Percentiles rank a stretch among this genome's conserved stretches.
phyloP scores from a whole-genome alignment of 2,888 invertebrate genomes.

The Aelia acuminata region DNA sequence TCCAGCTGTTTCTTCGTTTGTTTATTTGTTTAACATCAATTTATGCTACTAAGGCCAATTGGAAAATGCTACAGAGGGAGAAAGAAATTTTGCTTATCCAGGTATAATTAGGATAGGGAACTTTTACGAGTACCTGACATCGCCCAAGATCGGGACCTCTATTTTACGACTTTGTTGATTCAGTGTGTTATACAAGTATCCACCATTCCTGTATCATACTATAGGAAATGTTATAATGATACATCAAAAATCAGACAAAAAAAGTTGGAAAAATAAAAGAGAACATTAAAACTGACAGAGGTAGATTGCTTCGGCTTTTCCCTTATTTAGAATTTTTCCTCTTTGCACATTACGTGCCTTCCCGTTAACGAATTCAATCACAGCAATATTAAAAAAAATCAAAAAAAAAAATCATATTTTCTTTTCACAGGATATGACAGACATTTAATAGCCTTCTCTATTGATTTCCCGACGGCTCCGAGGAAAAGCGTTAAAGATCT shows the following conservation, averaged over 20 bases:
- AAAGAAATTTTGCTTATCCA: too few relatives aligned
- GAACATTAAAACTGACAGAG: background rate
- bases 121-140: too few relatives aligned
- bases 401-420: constrained; percentile 21
- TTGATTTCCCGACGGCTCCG: background rate
- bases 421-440: constrained; percentile 1
- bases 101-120: too few relatives aligned
- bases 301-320: constrained; percentile 5
- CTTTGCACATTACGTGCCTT: constrained; percentile 17
- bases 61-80: too few relatives aligned
- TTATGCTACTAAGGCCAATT: too few relatives aligned
- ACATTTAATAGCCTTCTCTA: background rate
- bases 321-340: background rate
- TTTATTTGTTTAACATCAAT: too few relatives aligned
- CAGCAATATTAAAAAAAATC: background rate
- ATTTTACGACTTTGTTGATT: too few relatives aligned
- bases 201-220: background rate
- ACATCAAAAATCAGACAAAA: background rate
- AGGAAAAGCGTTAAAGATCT: constrained; percentile 11
- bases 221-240: background rate
- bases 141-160: too few relatives aligned
- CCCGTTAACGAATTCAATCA: constrained; percentile 43
- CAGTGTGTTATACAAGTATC: too few relatives aligned
- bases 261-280: background rate
- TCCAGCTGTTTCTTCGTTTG: too few relatives aligned